Evolutionary conservation across 2,888 invertebrate species (phyloP).

Genomic region (Cephus runcator): DNA sequence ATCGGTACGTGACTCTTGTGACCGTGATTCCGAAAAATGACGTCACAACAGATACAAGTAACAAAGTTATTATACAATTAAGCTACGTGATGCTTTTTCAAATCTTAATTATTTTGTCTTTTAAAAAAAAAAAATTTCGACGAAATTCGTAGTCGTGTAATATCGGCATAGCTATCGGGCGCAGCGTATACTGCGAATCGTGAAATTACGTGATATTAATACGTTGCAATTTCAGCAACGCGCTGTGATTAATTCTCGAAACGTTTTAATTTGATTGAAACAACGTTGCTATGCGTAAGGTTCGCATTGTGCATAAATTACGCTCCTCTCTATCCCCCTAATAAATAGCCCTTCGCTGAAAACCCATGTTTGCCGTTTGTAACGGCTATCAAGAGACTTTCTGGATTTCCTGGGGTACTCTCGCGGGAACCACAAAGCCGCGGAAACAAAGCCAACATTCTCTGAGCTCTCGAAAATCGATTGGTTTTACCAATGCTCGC

Average conservation of each 20-base stretch:
- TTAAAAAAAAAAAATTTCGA: no score
- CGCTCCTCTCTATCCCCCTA: background rate
- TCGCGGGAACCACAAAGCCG: conserved; percentile 4
- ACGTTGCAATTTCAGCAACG: no score
- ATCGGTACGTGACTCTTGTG: no score
- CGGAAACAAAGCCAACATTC: conserved; percentile 4
- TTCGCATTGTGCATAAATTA: conserved; percentile 1
- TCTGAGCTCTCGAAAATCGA: background rate
- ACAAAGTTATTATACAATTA: no score
- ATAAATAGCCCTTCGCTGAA: conserved; percentile 2
- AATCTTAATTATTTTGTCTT: no score
- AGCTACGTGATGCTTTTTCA: no score
- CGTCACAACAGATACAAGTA: no score
- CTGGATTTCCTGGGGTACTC: conserved; percentile 4
- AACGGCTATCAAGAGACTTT: conserved; percentile 3
- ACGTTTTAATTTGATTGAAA: background rate
- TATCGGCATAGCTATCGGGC: no score
- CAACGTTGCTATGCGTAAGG: background rate
- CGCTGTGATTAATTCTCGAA: background rate
- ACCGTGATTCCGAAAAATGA: no score
- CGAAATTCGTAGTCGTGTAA: no score
- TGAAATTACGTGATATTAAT: no score
- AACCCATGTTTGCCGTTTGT: conserved; percentile 8
- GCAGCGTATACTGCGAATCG: no score
- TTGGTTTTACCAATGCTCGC: background rate